Evolutionary conservation across 2,113 vertebrate species (phyloP), one percentile per base, ranked within the genome.

Genomic region (Nyctibius bracteatus): DNA sequence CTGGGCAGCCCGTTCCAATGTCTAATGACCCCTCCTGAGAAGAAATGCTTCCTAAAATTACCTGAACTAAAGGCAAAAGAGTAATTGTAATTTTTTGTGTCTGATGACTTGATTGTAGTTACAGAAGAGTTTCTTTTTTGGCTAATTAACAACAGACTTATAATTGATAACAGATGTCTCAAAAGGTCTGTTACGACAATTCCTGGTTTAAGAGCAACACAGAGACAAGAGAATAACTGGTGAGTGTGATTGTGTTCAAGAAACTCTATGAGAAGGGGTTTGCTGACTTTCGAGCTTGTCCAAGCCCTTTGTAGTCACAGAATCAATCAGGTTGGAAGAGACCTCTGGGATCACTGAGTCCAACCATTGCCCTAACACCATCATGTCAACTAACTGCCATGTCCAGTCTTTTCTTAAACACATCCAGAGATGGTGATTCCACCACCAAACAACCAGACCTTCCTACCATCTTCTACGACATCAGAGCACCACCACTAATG

Each of bases 241-340:
- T 98, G 51, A 98, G 95, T 0, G 96, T 98, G 94, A 97, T 96
- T n/a, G 96, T 97, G 94, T 98, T 98, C 77, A 98, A 98, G 93
- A 98, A 98, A 96, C 94, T 98, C 55, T 95, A 87, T 3, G 96
- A 98, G 22, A 98, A 98, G 46, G 97, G 97, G 62, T 97, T 98
- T 52, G 96, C 97, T 7, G 98, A 98, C 81, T 93, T 35, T 98
- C 25, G 93, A 98, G 80, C 23, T 55, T 97, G 52, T 96, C 97
- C 24, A 98, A 98, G 91, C 81, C 97, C 51, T 97, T 92, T 5
- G 94, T 80, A 6, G 97, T 93, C 96, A n/a, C n/a, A n/a, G n/a
- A n/a, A n/a, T n/a, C n/a, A n/a, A n/a, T n/a, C n/a, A n/a, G n/a
- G n/a, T n/a, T n/a, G n/a, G n/a, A n/a, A n/a, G n/a, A n/a, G n/a